A percentile compares a stretch with the other conserved stretches of the same genome.
Evolutionary conservation across 2,888 invertebrate species (phyloP).

Genomic region (Hemithea aestivaria): DNA sequence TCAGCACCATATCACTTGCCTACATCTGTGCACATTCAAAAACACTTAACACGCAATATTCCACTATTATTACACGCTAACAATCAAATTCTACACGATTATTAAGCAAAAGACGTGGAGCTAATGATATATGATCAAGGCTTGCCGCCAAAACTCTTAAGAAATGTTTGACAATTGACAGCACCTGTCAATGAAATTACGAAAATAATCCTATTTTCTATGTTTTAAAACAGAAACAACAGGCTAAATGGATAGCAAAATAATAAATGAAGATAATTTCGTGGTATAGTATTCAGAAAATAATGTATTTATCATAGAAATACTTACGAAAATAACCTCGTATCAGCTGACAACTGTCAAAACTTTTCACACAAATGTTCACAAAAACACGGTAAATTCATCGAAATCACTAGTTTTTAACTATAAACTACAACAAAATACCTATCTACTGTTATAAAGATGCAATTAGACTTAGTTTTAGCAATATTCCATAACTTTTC

Average conservation of each 20-base stretch:
- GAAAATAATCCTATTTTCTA: no score
- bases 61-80: no score
- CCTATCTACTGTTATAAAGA: slow-evolving; percentile 36
- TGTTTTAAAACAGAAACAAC: no score
- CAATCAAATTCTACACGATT: no score
- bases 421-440: slow-evolving; percentile 29
- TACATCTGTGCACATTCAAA: no score
- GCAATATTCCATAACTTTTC: slow-evolving; percentile 66
- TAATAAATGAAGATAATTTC: not conserved
- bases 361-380: slow-evolving; percentile 72
- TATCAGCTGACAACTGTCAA: slow-evolving; percentile 72
- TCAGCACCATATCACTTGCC: no score
- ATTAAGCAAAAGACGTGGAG: no score
- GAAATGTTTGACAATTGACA: not conserved
- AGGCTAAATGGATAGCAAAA: no score
- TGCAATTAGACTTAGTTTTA: slow-evolving; percentile 43
- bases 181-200: not conserved
- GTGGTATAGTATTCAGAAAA: not conserved
- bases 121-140: no score
- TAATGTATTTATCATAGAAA: slow-evolving; percentile 24
- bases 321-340: slow-evolving; percentile 47
- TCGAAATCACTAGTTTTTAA: slow-evolving; percentile 38
- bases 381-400: slow-evolving; percentile 56
- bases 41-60: no score
- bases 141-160: no score